These are phyloP conservation scores for Nannoperca obscura DNA, from an alignment of 2,797 vertebrate species.

Conservation along the genomic window DNA sequence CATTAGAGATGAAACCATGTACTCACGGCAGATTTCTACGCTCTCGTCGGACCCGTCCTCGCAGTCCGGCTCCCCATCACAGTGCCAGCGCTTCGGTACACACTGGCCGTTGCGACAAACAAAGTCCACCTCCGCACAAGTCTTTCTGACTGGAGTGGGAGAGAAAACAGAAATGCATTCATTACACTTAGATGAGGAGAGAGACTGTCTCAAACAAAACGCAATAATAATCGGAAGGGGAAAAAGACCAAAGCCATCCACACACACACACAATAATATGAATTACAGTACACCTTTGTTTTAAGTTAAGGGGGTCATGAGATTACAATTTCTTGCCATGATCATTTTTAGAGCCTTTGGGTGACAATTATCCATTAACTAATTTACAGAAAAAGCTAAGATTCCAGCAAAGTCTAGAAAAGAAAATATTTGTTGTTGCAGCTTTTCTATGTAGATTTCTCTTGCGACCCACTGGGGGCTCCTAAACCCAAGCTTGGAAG, in stretches of 20 bases:
- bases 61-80: constrained; percentile 96
- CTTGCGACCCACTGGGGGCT: no score
- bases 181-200: background rate
- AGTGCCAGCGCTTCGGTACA: constrained; percentile 95
- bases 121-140: constrained; percentile 91
- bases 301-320: background rate
- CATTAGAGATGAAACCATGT: background rate
- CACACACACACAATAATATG: constrained; percentile 17
- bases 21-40: constrained; percentile 95
- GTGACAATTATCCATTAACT: no score
- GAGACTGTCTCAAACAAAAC: background rate
- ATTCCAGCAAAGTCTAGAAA: no score
- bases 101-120: constrained; percentile 96
- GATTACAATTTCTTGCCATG: constrained; percentile 2
- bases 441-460: background rate
- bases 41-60: constrained; percentile 96
- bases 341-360: no score
- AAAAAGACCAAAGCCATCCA: background rate
- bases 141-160: constrained; percentile 89
- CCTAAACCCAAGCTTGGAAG: background rate
- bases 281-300: background rate
- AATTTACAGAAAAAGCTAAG: no score
- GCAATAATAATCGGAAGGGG: background rate
- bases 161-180: background rate
- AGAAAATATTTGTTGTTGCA: no score